Conservation (phyloP, 2,888 invertebrate species). For the Torymus tubicola region DNA sequence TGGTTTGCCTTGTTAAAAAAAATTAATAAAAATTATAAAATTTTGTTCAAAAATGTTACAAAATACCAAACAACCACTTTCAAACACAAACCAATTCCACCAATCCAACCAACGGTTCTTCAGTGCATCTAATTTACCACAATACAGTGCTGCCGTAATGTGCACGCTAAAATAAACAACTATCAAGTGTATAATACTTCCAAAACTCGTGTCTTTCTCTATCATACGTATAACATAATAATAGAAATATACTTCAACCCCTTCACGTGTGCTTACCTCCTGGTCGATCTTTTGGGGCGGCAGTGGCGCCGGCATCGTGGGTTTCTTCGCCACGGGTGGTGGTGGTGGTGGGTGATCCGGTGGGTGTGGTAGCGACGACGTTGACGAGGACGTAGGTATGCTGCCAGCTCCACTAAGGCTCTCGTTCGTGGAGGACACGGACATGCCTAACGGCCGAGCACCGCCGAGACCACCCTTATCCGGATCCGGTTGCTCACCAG, state of each 20-base stretch:
- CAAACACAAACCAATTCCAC: neutral
- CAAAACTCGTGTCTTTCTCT: neutral
- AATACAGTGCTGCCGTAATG: constrained; percentile 43
- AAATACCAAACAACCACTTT: neutral
- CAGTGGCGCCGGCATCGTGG: constrained; percentile 78
- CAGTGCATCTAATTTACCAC: constrained; percentile 42
- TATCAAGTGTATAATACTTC: constrained; percentile 21
- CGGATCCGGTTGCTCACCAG: constrained; percentile 87
- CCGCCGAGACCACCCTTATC: constrained; percentile 87
- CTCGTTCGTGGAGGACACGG: constrained; percentile 67
- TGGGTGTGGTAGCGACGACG: constrained; percentile 53
- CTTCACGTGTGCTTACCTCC: constrained; percentile 77
- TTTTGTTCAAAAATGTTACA: too few species aligned
- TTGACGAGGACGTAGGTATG: constrained; percentile 67
- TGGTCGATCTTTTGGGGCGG: constrained; percentile 80
- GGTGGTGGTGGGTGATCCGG: constrained; percentile 77
- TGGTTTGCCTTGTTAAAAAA: too few species aligned
- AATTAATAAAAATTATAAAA: too few species aligned
- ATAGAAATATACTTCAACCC: too few species aligned
- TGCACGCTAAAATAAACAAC: constrained; percentile 40
- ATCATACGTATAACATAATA: neutral
- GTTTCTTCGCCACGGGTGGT: constrained; percentile 78
- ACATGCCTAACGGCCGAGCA: constrained; percentile 86
- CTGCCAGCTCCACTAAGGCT: neutral
- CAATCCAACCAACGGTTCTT: constrained; percentile 56